Conservation (phyloP, 2,113 vertebrate species). For the Corythornis madagascariensis region DNA sequence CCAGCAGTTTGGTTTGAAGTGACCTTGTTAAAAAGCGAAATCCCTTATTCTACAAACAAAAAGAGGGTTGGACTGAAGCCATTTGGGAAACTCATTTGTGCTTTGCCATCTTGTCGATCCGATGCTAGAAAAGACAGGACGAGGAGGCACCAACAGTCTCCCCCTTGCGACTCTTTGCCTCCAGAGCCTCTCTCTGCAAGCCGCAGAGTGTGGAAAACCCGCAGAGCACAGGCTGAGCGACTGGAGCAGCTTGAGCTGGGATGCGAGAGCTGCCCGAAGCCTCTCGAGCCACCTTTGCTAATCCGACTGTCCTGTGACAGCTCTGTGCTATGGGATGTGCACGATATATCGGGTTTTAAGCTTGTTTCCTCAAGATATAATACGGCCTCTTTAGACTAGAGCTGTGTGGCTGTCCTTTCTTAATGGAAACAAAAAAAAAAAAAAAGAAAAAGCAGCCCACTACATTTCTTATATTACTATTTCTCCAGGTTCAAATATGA, state of each 20-base stretch:
- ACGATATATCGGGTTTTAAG: not conserved
- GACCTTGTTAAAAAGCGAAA: not conserved
- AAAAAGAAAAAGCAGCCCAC: too few species aligned
- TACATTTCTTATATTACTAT: not conserved
- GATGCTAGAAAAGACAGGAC: not conserved
- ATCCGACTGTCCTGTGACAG: not conserved
- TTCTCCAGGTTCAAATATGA: not conserved
- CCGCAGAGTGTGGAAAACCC: accelerated
- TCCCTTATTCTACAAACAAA: not conserved
- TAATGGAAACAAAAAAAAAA: not conserved
- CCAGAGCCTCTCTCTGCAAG: not conserved
- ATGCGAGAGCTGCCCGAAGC: not conserved
- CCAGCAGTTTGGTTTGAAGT: not conserved
- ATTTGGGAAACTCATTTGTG: not conserved
- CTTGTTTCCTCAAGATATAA: not conserved
- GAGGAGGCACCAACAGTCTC: not conserved
- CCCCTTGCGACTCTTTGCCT: not conserved
- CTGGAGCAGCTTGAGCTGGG: not conserved
- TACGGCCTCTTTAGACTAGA: not conserved
- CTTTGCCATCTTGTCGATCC: not conserved
- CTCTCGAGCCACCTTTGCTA: not conserved
- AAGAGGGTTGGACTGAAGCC: not conserved
- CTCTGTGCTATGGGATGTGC: not conserved
- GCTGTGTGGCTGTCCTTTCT: not conserved
- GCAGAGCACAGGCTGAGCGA: not conserved